Percentiles rank a stretch among this genome's conserved stretches.
Conservation (phyloP, 1,140 invertebrate genomes). For the Dysdera silvatica region DNA sequence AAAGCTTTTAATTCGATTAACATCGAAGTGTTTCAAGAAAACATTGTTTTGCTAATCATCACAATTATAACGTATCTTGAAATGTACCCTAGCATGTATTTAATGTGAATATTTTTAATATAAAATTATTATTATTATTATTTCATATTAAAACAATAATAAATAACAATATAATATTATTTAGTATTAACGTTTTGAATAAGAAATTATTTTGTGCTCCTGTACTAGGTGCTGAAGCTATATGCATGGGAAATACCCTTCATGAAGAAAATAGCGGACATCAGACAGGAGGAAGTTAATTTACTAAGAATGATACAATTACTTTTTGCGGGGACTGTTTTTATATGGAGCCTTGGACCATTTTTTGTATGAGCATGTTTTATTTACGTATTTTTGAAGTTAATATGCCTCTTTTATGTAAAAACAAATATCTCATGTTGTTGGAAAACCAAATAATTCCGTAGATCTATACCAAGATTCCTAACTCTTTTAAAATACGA, state of each 20-base stretch:
- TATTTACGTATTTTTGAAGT: no score
- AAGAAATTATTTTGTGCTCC: not conserved
- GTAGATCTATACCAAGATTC: no score
- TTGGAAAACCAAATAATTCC: no score
- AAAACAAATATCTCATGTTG: no score
- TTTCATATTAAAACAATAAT: not conserved
- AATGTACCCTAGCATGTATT: not conserved
- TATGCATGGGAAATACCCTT: conserved; percentile 48
- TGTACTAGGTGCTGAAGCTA: conserved; percentile 42
- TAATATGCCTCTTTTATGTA: no score
- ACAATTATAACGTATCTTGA: not conserved
- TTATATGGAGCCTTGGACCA: conserved; percentile 65
- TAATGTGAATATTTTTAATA: not conserved
- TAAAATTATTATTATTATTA: not conserved
- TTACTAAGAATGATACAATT: conserved; percentile 21
- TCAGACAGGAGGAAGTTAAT: conserved; percentile 29
- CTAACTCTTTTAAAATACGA: no score
- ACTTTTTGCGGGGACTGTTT: conserved; percentile 7
- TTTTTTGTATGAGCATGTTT: conserved; percentile 66
- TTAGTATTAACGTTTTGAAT: not conserved
- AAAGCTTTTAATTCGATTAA: conserved; percentile 25
- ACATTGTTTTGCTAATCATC: not conserved
- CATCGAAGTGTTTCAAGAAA: not conserved
- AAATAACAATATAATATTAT: not conserved
- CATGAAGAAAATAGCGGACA: conserved; percentile 22